Evolutionary conservation across 2,888 invertebrate genomes (phyloP).

Genomic region (Heteropelma amictum): DNA sequence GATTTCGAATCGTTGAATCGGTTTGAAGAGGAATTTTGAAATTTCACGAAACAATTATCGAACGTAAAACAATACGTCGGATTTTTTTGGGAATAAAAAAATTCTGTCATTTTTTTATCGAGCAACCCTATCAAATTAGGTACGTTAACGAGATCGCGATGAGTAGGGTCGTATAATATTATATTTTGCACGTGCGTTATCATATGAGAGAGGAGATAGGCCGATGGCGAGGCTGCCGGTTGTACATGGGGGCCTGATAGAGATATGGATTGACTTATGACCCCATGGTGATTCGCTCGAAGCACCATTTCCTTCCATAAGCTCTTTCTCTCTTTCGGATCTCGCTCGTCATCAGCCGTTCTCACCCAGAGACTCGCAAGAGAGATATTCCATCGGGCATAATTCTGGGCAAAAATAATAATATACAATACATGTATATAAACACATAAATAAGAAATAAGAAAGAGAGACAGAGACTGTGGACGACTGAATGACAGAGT

Average conservation of each 20-base stretch:
- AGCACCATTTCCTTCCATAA: conserved; percentile 62
- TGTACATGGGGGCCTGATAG: conserved; percentile 69
- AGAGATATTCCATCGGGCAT: conserved; percentile 9
- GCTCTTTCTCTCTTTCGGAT: conserved; percentile 10
- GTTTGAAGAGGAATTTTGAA: background rate
- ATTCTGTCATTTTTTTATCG: background rate
- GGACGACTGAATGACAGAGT: conserved; percentile 56
- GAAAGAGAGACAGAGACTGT: background rate
- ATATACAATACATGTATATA: background rate
- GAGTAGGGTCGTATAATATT: conserved; percentile 48
- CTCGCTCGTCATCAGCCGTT: background rate
- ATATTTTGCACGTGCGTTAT: conserved; percentile 73
- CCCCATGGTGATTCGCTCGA: conserved; percentile 70
- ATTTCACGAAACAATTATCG: background rate
- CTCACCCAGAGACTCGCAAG: conserved; percentile 4
- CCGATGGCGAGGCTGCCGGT: conserved; percentile 63
- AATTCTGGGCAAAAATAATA: background rate
- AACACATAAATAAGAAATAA: conserved; percentile 14
- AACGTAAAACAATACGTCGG: too few species aligned
- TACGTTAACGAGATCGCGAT: conserved; percentile 58
- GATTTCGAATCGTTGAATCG: too few species aligned
- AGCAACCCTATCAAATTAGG: conserved; percentile 36
- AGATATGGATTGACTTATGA: conserved; percentile 70
- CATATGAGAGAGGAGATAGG: conserved; percentile 50
- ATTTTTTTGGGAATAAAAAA: background rate